Conservation (phyloP, 2,113 vertebrate species). For the Leptobrachium leishanense region DNA sequence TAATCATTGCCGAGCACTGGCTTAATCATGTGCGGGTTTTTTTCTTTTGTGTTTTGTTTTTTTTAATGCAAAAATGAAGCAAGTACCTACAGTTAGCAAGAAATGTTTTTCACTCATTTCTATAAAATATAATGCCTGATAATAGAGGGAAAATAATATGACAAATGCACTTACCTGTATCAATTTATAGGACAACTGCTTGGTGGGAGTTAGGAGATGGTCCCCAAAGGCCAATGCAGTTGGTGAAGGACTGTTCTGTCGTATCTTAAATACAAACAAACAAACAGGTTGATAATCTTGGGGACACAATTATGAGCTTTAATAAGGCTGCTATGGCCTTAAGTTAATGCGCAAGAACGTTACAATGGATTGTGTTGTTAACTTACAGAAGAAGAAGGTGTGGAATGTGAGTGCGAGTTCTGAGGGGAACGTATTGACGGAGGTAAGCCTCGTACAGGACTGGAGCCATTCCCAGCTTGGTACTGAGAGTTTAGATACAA, state of each 20-base stretch:
- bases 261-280: conserved; percentile 73
- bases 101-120: too few relatives aligned
- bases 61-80: too few relatives aligned
- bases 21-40: too few relatives aligned
- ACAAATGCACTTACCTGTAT: conserved; percentile 81
- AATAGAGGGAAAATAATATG: too few relatives aligned
- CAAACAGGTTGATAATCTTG: too few relatives aligned
- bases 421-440: conserved; percentile 92
- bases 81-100: too few relatives aligned
- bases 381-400: conserved; percentile 89
- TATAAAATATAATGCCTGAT: too few relatives aligned
- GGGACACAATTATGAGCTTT: too few relatives aligned
- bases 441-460: conserved; percentile 91
- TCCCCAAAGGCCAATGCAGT: conserved; percentile 94
- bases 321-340: too few relatives aligned
- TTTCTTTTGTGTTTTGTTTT: too few relatives aligned
- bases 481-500: conserved; percentile 68
- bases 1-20: too few relatives aligned
- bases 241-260: conserved; percentile 96
- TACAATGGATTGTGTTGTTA: not conserved
- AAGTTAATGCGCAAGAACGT: too few relatives aligned
- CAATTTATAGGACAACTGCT: conserved; percentile 91
- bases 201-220: conserved; percentile 87
- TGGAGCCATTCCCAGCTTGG: conserved; percentile 95
- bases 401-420: conserved; percentile 94